Conservation (phyloP, 2,888 invertebrate species). For the Eupeodes latifasciatus region DNA sequence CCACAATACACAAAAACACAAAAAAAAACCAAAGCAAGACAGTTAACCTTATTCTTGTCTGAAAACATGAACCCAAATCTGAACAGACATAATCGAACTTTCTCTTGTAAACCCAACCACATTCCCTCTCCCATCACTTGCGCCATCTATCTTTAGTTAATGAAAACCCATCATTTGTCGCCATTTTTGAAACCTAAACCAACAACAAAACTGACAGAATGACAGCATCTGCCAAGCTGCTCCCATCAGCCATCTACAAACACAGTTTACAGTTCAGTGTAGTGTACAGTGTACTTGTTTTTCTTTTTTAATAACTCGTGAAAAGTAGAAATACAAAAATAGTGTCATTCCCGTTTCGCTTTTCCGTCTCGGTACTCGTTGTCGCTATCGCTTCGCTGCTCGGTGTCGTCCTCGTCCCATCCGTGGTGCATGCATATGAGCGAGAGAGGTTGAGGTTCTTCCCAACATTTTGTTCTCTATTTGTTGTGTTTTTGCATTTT, state of each 20-base stretch:
- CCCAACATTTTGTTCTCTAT: constrained; percentile 54
- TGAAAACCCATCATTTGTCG: background rate
- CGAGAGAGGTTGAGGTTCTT: constrained; percentile 62
- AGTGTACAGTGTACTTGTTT: constrained; percentile 55
- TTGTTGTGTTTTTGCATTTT: constrained; percentile 57
- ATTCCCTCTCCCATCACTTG: no score
- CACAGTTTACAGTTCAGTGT: constrained; percentile 34
- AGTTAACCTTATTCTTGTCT: no score
- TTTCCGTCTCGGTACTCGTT: constrained; percentile 15
- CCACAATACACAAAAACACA: no score
- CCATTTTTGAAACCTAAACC: constrained; percentile 48
- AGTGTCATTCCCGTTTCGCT: constrained; percentile 46
- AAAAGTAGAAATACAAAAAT: background rate
- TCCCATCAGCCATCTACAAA: constrained; percentile 51
- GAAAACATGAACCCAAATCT: no score
- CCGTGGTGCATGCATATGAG: constrained; percentile 35
- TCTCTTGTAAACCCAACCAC: background rate
- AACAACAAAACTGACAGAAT: constrained; percentile 51
- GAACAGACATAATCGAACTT: no score
- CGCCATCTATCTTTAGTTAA: constrained; percentile 24
- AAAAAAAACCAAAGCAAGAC: no score
- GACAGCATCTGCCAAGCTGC: constrained; percentile 69
- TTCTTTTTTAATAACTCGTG: background rate
- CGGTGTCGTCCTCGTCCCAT: constrained; percentile 11
- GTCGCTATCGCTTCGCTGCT: no score